Evolutionary conservation across 2,888 invertebrate genomes (phyloP).

Genomic region (Luperina testacea): DNA sequence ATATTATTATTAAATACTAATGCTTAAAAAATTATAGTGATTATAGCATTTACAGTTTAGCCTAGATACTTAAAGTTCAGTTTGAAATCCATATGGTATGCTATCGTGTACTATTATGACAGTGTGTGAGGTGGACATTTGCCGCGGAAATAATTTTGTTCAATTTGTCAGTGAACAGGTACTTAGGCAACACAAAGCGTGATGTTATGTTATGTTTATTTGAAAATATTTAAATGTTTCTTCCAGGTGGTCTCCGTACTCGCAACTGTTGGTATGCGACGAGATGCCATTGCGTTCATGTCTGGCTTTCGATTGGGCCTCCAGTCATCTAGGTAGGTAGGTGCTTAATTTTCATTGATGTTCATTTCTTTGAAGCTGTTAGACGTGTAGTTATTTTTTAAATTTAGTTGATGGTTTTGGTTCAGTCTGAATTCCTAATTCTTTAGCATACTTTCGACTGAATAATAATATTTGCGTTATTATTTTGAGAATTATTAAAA

Average conservation of each 20-base stretch:
- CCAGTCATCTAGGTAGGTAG: neutral
- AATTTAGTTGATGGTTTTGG: neutral
- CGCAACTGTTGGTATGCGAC: neutral
- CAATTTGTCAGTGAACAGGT: no score
- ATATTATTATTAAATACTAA: no score
- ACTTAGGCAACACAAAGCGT: neutral
- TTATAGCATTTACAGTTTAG: no score
- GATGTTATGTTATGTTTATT: neutral
- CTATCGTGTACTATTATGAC: no score
- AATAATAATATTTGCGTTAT: no score
- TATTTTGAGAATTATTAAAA: neutral
- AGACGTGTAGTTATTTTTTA: neutral
- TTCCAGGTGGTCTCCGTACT: slow-evolving; percentile 20
- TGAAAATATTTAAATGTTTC: neutral
- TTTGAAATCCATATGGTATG: no score
- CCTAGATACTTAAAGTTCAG: no score
- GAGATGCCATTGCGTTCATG: slow-evolving; percentile 6
- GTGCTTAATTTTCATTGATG: slow-evolving; percentile 1
- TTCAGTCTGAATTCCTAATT: neutral
- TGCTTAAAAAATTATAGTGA: no score
- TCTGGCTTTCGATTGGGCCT: slow-evolving; percentile 1
- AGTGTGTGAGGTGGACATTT: no score
- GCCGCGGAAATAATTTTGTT: no score
- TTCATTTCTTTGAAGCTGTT: slow-evolving; percentile 5
- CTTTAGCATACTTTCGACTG: neutral